A percentile compares a stretch with the other conserved stretches of the same genome.
phyloP scores from a whole-genome alignment of 2,113 vertebrate genomes.

The Percina caprodes region DNA sequence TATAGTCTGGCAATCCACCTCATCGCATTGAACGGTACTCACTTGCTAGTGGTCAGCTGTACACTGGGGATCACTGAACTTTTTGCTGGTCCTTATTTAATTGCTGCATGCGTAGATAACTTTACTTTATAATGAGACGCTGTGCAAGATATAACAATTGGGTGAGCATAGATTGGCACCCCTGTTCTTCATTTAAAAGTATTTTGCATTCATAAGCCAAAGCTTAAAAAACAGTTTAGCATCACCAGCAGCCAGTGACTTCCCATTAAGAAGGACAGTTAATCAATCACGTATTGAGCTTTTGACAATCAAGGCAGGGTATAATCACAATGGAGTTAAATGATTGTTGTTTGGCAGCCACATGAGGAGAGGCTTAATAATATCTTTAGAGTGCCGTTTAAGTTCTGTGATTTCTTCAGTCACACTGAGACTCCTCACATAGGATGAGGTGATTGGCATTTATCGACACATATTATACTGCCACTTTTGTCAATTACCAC shows the following conservation, averaged over 20 bases:
- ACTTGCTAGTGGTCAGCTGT: slow-evolving; percentile 45
- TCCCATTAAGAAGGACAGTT: slow-evolving; percentile 63
- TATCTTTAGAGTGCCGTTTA: slow-evolving; percentile 42
- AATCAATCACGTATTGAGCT: slow-evolving; percentile 75
- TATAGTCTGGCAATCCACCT: slow-evolving; percentile 46
- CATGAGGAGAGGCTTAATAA: slow-evolving; percentile 54
- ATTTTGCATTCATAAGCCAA: slow-evolving; percentile 50
- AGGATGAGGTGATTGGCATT: slow-evolving; percentile 61
- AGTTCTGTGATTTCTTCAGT: slow-evolving; percentile 57
- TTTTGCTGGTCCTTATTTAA: slow-evolving; percentile 64
- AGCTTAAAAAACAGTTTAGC: slow-evolving; percentile 56
- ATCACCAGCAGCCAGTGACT: slow-evolving; percentile 54
- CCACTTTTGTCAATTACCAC: slow-evolving; percentile 62
- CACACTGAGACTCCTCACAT: slow-evolving; percentile 41
- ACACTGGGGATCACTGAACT: slow-evolving; percentile 31
- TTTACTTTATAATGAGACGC: slow-evolving; percentile 57
- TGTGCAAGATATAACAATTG: slow-evolving; percentile 39
- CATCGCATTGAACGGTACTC: slow-evolving; percentile 23
- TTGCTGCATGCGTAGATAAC: slow-evolving; percentile 54
- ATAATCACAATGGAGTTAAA: slow-evolving; percentile 69
- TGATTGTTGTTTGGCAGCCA: slow-evolving; percentile 50
- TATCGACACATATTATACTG: slow-evolving; percentile 71
- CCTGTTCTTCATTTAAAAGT: slow-evolving; percentile 33
- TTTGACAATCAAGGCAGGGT: slow-evolving; percentile 70
- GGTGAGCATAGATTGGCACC: slow-evolving; percentile 28